Base-by-base conservation (phyloP, 2,888 invertebrate genomes). In the Mesorhabditis belari region DNA sequence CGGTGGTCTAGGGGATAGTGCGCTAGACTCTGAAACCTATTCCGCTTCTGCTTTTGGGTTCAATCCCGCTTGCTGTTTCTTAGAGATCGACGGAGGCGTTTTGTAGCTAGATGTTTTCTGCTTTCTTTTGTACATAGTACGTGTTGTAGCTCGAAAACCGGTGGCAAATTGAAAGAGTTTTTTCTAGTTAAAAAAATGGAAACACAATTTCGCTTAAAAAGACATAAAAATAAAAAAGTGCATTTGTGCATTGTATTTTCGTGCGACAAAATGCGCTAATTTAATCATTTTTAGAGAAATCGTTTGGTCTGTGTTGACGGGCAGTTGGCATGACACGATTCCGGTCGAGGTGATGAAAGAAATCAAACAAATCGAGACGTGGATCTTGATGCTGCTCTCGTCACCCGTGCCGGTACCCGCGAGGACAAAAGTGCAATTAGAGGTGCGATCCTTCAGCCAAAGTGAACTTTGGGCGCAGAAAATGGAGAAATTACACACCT, bases 361-460 rank as follows among this genome's bases (percentile, higher is more conserved):
- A 83, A 92, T 98, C 49, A 88, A 90, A 73, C 95, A 96, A 85
- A 92, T 99, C 70, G 98, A 99, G 84, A 96, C 94, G 5, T 99
- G 98, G 96, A 95, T 98, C 75, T 85, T 98, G 64, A 87, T 94
- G 64, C 85, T 98, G 49, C 86, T 99, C 52, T 95, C 94, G 71
- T 91, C 96, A 61, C 98, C 98, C 3, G 96, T 98, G 57, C 95
- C 96, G 4, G 92, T 98, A 63, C 98, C 98, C 35, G 92, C 92
- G 61, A 93, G 92, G 84, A 98, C 98, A 12, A 87, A 90, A 81
- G 87, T 88, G 44, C 86, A 87, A 82, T 51, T 79, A 21, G 79
- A 79, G 65, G 79, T 79, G 26, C 57, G 44, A 21, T 19, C 19
- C n/a, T 21, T 27, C 12, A 52, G 21, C n/a, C 52, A 52, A 21